Percentiles rank a stretch among this genome's conserved stretches.
phyloP scores from a whole-genome alignment of 2,888 invertebrate genomes.

The Sycophila texana region DNA sequence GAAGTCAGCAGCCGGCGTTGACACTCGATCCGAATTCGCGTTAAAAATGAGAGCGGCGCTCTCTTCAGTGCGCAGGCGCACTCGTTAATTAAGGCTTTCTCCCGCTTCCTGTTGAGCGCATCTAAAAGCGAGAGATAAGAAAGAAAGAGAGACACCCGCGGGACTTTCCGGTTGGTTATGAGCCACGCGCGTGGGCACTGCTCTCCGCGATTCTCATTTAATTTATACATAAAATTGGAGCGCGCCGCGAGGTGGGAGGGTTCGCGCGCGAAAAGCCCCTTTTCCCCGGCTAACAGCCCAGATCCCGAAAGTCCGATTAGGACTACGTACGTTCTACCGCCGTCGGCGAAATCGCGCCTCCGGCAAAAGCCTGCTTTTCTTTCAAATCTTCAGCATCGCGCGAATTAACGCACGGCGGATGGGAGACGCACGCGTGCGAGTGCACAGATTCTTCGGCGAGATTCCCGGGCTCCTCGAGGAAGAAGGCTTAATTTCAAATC shows the following conservation, averaged over 20 bases:
- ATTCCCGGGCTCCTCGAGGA: too few relatives aligned
- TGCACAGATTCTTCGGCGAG: too few relatives aligned
- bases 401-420: too few relatives aligned
- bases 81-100: slow-evolving; percentile 50
- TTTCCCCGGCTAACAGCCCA: background rate
- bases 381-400: background rate
- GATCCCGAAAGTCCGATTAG: slow-evolving; percentile 44
- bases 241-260: background rate
- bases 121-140: background rate
- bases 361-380: slow-evolving; percentile 20
- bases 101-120: slow-evolving; percentile 36
- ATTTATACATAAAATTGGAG: slow-evolving; percentile 21
- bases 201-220: slow-evolving; percentile 21
- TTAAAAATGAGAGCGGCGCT: slow-evolving; percentile 22
- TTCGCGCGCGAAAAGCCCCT: slow-evolving; percentile 22
- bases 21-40: slow-evolving; percentile 36
- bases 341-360: background rate
- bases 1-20: slow-evolving; percentile 37
- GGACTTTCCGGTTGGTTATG: slow-evolving; percentile 21
- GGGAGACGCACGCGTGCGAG: too few relatives aligned
- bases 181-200: slow-evolving; percentile 4
- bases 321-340: slow-evolving; percentile 20
- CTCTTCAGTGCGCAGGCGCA: background rate
- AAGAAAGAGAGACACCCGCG: slow-evolving; percentile 1
- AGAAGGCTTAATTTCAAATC: too few relatives aligned